Conservation (phyloP, 2,797 vertebrate genomes). For the Lacerta agilis region DNA sequence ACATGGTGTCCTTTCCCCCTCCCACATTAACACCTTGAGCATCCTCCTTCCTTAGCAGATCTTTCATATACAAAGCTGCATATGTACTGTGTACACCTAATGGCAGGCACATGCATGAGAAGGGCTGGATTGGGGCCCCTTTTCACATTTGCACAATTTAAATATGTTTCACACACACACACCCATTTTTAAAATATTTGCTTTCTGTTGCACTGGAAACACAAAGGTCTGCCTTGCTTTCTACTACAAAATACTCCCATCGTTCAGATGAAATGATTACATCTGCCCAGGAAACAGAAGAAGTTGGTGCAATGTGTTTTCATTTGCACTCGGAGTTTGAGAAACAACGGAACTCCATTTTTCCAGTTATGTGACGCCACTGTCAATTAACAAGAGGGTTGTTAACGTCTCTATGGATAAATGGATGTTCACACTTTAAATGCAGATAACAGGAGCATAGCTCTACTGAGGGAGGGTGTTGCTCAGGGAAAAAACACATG, state of each 20-base stretch:
- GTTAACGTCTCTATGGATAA: not conserved
- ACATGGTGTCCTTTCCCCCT: not conserved
- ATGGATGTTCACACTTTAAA: not conserved
- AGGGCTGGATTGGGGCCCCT: not conserved
- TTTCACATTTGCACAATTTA: not conserved
- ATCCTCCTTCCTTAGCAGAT: not conserved
- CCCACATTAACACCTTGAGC: not conserved
- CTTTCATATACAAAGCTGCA: not conserved
- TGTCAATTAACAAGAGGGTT: not conserved
- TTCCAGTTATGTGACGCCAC: not conserved
- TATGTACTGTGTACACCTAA: not conserved
- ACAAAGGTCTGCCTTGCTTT: not conserved
- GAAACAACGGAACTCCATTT: not conserved
- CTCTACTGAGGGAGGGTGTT: not conserved
- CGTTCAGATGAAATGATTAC: not conserved
- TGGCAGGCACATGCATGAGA: not conserved
- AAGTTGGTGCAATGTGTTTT: rapidly evolving
- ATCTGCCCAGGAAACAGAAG: not conserved
- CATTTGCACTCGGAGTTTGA: not conserved
- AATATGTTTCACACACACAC: not conserved
- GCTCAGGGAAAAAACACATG: not conserved
- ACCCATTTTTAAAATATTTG: not conserved
- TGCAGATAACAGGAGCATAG: not conserved
- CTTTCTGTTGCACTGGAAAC: not conserved
- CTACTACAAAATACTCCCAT: not conserved